Conservation (phyloP, 2,113 vertebrate species). For the Oriolus oriolus region DNA sequence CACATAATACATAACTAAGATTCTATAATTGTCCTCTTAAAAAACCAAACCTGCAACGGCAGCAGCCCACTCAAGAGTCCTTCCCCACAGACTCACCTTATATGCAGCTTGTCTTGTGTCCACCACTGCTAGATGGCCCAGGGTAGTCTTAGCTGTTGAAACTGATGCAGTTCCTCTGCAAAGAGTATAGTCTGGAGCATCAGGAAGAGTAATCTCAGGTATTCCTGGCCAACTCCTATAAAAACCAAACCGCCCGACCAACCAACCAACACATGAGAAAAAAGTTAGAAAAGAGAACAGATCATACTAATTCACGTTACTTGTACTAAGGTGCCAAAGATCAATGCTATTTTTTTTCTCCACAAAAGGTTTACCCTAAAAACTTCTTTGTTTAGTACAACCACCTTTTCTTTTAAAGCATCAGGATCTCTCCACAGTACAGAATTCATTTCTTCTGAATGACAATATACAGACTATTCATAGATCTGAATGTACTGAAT, state of each 20-base stretch:
- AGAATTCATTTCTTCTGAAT: not conserved
- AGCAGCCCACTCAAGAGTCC: not conserved
- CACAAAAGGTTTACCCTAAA: not conserved
- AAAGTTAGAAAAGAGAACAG: not conserved
- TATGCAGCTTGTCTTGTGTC: constrained; percentile 69
- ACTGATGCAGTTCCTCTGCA: constrained; percentile 69
- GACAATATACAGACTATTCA: not conserved
- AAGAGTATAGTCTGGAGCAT: constrained; percentile 31
- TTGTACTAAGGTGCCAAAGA: not conserved
- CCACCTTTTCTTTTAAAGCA: not conserved
- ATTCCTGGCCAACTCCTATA: constrained; percentile 83
- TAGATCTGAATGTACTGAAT: not conserved
- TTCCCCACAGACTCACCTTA: constrained; percentile 53
- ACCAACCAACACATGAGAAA: not conserved
- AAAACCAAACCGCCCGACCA: not conserved
- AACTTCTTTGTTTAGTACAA: not conserved
- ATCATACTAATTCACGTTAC: not conserved
- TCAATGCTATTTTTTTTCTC: not conserved
- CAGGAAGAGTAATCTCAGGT: constrained; percentile 23
- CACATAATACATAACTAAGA: not conserved
- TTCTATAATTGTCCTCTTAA: not conserved
- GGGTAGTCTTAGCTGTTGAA: constrained; percentile 77
- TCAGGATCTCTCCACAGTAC: not conserved
- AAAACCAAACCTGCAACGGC: not conserved
- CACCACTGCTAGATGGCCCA: constrained; percentile 69